Evolutionary conservation across 2,888 invertebrate genomes (phyloP).

Genomic region (Meta bourneti): DNA sequence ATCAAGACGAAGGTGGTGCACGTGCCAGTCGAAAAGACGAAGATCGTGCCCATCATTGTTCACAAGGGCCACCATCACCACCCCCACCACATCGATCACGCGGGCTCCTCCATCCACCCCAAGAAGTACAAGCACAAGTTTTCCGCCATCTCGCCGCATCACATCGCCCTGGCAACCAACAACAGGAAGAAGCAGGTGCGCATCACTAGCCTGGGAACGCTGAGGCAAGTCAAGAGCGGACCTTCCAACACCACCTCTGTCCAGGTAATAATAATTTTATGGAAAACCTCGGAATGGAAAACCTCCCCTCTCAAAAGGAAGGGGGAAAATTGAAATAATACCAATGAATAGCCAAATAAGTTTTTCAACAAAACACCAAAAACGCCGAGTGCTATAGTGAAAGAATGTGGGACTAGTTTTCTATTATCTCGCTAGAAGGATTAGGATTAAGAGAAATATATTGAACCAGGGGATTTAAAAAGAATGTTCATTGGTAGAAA

Average conservation of each 20-base stretch:
- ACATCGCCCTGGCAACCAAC: slow-evolving; percentile 23
- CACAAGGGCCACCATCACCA: slow-evolving; percentile 49
- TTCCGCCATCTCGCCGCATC: background rate
- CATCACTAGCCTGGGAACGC: slow-evolving; percentile 59
- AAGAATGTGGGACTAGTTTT: too few relatives aligned
- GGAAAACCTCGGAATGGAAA: too few relatives aligned
- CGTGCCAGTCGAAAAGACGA: slow-evolving; percentile 70
- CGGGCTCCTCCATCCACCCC: background rate
- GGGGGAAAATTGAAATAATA: too few relatives aligned
- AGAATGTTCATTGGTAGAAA: too few relatives aligned
- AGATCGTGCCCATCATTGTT: slow-evolving; percentile 72
- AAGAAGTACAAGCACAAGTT: slow-evolving; percentile 17
- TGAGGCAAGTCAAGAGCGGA: slow-evolving; percentile 30
- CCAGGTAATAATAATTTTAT: background rate
- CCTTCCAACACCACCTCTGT: slow-evolving; percentile 21
- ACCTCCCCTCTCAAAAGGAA: too few relatives aligned
- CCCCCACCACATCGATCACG: background rate
- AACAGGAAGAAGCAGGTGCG: slow-evolving; percentile 34
- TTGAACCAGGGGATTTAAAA: too few relatives aligned
- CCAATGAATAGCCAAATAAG: too few relatives aligned
- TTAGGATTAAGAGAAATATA: too few relatives aligned
- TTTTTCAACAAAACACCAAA: too few relatives aligned
- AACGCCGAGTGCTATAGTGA: too few relatives aligned
- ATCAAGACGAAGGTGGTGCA: slow-evolving; percentile 72
- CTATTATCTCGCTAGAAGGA: too few relatives aligned